These are phyloP conservation scores for Leptopilina drosophilae DNA, from an alignment of 2,888 invertebrate genomes.

Conservation along the genomic window DNA sequence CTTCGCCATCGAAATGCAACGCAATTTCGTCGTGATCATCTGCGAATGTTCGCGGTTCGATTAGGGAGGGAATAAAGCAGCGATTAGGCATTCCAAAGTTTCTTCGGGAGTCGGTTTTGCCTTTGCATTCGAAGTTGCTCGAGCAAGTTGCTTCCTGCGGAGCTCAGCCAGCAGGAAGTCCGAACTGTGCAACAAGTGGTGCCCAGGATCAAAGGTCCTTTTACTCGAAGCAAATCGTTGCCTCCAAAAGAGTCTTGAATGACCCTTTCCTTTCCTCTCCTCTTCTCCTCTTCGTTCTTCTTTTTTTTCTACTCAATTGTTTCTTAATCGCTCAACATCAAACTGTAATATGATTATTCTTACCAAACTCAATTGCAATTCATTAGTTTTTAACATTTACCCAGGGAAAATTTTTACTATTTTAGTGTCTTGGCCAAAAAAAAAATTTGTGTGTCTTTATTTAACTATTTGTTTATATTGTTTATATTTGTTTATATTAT, in stretches of 20 bases:
- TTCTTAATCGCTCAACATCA: constrained; percentile 22
- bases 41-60: constrained; percentile 58
- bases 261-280: not conserved
- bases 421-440: too few relatives aligned
- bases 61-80: constrained; percentile 66
- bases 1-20: constrained; percentile 49
- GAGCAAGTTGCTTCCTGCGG: constrained; percentile 67
- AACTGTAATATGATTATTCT: not conserved
- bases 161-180: constrained; percentile 69
- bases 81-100: constrained; percentile 66
- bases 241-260: constrained; percentile 52
- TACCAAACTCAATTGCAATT: too few relatives aligned
- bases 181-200: constrained; percentile 74
- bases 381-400: too few relatives aligned
- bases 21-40: constrained; percentile 50
- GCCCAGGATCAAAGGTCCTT: constrained; percentile 67
- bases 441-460: too few relatives aligned
- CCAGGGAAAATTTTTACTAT: too few relatives aligned
- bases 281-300: too few relatives aligned
- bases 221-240: constrained; percentile 64
- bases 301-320: not conserved
- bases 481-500: too few relatives aligned
- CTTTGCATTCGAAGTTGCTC: constrained; percentile 69
- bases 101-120: constrained; percentile 66
- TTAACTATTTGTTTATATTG: too few relatives aligned